These are phyloP conservation scores for Calyptommatus sinebrachiatus DNA, from an alignment of 2,113 vertebrate species.

Conservation along the genomic window DNA sequence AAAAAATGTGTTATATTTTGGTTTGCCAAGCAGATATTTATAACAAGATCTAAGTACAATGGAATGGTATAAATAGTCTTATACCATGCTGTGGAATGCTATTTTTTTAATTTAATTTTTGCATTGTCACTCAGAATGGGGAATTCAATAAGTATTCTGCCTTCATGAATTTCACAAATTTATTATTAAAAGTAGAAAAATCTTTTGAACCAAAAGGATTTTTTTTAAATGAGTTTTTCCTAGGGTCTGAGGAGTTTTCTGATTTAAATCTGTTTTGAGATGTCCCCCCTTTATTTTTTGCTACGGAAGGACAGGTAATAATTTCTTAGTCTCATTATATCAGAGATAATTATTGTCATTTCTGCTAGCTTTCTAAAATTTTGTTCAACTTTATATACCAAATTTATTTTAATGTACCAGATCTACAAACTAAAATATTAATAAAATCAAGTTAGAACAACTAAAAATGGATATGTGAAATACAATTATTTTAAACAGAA, in stretches of 20 bases:
- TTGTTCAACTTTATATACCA: background rate
- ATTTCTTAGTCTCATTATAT: too few relatives aligned
- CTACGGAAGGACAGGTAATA: background rate
- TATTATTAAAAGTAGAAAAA: background rate
- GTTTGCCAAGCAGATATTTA: slow-evolving; percentile 39
- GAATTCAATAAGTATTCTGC: slow-evolving; percentile 5
- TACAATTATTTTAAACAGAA: background rate
- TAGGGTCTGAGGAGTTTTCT: background rate
- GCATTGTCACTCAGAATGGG: background rate
- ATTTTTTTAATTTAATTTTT: background rate
- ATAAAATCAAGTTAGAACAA: background rate
- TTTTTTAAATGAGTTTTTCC: background rate
- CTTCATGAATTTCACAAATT: slow-evolving; percentile 1
- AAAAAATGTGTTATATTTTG: slow-evolving; percentile 32
- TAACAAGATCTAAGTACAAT: slow-evolving; percentile 1
- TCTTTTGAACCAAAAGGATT: background rate
- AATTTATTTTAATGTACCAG: background rate
- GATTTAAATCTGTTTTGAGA: background rate
- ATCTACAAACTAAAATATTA: background rate
- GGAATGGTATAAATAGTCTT: slow-evolving; percentile 2
- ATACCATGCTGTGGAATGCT: background rate
- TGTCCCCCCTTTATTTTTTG: background rate
- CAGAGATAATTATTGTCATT: background rate
- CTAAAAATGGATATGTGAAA: background rate
- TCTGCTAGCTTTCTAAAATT: background rate